A percentile compares a stretch with the other conserved stretches of the same genome.
Conservation (phyloP, 2,888 invertebrate species). For the Drosophila kambysellisi region DNA sequence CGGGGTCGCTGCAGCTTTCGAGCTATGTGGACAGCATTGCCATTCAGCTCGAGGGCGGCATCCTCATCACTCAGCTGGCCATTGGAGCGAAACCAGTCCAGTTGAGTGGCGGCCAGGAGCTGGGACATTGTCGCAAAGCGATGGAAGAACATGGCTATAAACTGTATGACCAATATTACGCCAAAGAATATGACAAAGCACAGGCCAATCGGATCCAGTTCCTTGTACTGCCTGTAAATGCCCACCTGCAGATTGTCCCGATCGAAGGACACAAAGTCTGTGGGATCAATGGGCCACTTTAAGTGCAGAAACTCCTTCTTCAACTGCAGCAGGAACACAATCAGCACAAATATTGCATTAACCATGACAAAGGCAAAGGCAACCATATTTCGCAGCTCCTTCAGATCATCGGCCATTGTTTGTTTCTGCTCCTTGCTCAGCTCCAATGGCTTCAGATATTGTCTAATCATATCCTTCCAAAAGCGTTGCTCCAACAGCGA, state of each 20-base stretch:
- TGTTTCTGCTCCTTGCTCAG: slow-evolving; percentile 88
- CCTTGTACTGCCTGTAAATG: slow-evolving; percentile 87
- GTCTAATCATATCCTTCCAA: slow-evolving; percentile 91
- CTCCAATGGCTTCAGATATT: slow-evolving; percentile 91
- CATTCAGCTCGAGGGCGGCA: slow-evolving; percentile 86
- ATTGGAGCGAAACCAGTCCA: slow-evolving; percentile 85
- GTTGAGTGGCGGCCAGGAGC: slow-evolving; percentile 89
- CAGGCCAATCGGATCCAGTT: slow-evolving; percentile 91
- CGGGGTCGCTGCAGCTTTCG: slow-evolving; percentile 86
- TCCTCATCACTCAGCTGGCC: slow-evolving; percentile 80
- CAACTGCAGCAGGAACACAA: slow-evolving; percentile 90
- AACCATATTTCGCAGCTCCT: slow-evolving; percentile 88
- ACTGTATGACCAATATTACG: slow-evolving; percentile 89
- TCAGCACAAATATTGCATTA: slow-evolving; percentile 91
- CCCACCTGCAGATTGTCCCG: slow-evolving; percentile 85
- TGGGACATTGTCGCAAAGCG: slow-evolving; percentile 91
- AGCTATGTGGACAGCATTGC: slow-evolving; percentile 88
- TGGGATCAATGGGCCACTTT: slow-evolving; percentile 89
- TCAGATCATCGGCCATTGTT: slow-evolving; percentile 82
- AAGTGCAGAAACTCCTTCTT: slow-evolving; percentile 89
- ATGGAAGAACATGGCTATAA: slow-evolving; percentile 91
- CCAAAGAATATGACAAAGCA: slow-evolving; percentile 91
- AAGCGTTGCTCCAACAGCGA: slow-evolving; percentile 89
- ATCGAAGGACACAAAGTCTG: slow-evolving; percentile 86
- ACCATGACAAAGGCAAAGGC: slow-evolving; percentile 91